phyloP scores from a whole-genome alignment of 2,888 invertebrate species.

The Laspeyria flexula region DNA sequence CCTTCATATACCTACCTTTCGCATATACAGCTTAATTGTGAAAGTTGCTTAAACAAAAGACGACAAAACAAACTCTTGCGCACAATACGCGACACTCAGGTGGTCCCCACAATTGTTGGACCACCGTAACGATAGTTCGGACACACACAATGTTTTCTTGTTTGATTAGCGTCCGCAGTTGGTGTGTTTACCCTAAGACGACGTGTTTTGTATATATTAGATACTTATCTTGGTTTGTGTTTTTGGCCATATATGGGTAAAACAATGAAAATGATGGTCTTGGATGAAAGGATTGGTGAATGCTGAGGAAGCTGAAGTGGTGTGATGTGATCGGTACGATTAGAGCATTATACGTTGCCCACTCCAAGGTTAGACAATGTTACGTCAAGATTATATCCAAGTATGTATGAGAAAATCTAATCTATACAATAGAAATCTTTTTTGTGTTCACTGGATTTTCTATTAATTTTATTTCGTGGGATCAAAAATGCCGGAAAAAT shows the following conservation, averaged over 20 bases:
- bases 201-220: conserved; percentile 43
- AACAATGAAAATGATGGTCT: no score
- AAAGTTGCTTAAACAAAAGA: conserved; percentile 78
- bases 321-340: no score
- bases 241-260: conserved; percentile 7
- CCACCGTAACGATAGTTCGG: conserved; percentile 62
- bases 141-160: conserved; percentile 67
- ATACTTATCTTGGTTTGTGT: background rate
- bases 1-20: conserved; percentile 46
- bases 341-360: no score
- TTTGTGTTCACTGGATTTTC: no score
- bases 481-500: no score
- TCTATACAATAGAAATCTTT: no score
- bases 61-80: conserved; percentile 43
- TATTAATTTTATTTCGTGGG: no score
- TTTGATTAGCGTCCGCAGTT: conserved; percentile 68
- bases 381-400: no score
- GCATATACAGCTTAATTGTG: conserved; percentile 74
- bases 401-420: no score
- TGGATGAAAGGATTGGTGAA: no score
- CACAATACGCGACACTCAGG: conserved; percentile 63
- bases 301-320: no score
- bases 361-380: no score
- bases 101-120: conserved; percentile 65
- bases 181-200: conserved; percentile 63